Percentiles rank a stretch among this genome's conserved stretches.
Conservation (phyloP, 2,113 vertebrate species). For the Cardinalis cardinalis region DNA sequence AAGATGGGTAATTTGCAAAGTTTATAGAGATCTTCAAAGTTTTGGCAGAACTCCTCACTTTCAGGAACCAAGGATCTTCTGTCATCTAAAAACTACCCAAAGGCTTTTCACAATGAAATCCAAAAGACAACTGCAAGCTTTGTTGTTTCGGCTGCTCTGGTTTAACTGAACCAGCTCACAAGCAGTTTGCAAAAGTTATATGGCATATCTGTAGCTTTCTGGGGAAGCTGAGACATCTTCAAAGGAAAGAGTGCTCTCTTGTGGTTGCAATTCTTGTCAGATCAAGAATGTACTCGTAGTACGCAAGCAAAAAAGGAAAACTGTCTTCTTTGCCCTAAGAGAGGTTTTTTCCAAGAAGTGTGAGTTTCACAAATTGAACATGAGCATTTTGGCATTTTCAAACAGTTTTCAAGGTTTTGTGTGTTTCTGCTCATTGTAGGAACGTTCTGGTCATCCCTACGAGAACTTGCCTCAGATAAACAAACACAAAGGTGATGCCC, state of each 20-base stretch:
- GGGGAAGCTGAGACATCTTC: conserved; percentile 57
- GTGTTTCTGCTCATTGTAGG: background rate
- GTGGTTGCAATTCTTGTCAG: conserved; percentile 67
- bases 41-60: conserved; percentile 60
- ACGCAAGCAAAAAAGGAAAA: background rate
- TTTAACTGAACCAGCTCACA: conserved; percentile 59
- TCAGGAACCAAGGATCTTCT: conserved; percentile 59
- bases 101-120: conserved; percentile 66
- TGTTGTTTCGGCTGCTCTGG: conserved; percentile 66
- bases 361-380: background rate
- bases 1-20: conserved; percentile 62
- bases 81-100: conserved; percentile 57
- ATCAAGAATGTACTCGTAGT: background rate
- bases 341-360: background rate
- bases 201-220: conserved; percentile 31
- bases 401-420: background rate
- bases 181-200: conserved; percentile 67
- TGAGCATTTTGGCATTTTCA: background rate
- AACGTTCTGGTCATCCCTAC: background rate
- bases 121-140: conserved; percentile 56
- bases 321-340: background rate
- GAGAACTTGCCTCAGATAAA: background rate
- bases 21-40: conserved; percentile 50
- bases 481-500: background rate
- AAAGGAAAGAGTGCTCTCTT: conserved; percentile 74